phyloP scores from a whole-genome alignment of 2,888 invertebrate genomes.

The Papilio gigon region DNA sequence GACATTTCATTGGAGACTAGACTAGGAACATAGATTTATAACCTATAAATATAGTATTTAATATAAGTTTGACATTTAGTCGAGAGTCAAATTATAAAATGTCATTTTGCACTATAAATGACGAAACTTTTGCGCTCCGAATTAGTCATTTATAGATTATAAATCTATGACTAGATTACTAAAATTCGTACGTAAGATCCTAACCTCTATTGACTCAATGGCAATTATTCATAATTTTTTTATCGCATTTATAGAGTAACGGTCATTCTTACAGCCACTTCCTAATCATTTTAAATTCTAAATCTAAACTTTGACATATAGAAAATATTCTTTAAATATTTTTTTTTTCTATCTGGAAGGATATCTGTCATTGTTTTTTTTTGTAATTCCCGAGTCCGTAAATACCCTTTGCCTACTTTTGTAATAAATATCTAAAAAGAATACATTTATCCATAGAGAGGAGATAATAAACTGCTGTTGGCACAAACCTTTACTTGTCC shows the following conservation, averaged over 20 bases:
- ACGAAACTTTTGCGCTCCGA: no score
- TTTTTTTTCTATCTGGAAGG: constrained; percentile 33
- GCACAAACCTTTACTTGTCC: not conserved
- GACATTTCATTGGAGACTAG: constrained; percentile 1
- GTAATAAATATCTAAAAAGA: not conserved
- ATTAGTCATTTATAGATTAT: no score
- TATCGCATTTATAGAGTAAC: not conserved
- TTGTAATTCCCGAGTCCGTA: constrained; percentile 9
- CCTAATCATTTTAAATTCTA: constrained; percentile 6
- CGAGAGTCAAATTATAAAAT: no score
- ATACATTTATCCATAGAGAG: not conserved
- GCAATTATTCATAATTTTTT: not conserved
- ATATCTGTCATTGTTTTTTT: constrained; percentile 22
- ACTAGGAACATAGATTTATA: not conserved
- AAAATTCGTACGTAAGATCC: no score
- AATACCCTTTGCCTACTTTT: constrained; percentile 11
- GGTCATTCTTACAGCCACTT: constrained; percentile 23
- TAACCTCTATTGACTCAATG: not conserved
- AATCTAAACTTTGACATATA: not conserved
- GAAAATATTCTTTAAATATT: constrained; percentile 23
- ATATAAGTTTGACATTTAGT: no score
- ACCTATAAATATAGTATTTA: no score
- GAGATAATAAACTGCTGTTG: not conserved
- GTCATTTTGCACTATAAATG: no score
- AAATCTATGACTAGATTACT: no score